Percentiles rank a stretch among this genome's conserved stretches.
phyloP scores from a whole-genome alignment of 2,113 vertebrate genomes.

The Crotophaga sulcirostris region DNA sequence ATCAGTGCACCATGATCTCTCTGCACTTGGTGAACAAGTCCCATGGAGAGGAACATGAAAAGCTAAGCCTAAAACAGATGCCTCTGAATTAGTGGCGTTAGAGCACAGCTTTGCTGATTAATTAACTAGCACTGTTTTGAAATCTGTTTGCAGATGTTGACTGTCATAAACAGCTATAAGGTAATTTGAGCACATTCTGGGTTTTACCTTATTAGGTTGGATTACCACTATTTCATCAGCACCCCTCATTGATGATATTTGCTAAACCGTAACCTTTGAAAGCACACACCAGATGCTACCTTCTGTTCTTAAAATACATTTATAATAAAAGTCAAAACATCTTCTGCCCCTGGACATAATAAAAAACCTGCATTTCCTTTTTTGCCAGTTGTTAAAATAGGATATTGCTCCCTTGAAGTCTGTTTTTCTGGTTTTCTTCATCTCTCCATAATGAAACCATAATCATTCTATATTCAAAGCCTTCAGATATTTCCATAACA shows the following conservation, averaged over 20 bases:
- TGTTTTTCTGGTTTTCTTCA: not conserved
- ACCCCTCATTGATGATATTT: not conserved
- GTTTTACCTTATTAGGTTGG: not conserved
- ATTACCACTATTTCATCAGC: not conserved
- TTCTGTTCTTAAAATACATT: conserved; percentile 1
- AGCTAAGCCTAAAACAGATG: not conserved
- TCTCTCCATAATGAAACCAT: not conserved
- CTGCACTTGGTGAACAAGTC: not conserved
- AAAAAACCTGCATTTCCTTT: not conserved
- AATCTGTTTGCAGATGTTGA: not conserved
- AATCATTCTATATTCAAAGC: not conserved
- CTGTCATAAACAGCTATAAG: not conserved
- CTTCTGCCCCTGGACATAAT: not conserved
- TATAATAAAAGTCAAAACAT: not conserved
- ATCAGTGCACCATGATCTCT: not conserved
- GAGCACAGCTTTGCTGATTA: not conserved
- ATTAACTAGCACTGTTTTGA: not conserved
- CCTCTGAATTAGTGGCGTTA: not conserved
- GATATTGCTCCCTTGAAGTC: not conserved
- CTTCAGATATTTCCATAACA: conserved; percentile 45
- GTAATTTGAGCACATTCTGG: not conserved
- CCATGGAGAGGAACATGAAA: not conserved
- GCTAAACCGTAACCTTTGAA: conserved; percentile 11
- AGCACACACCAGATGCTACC: not conserved
- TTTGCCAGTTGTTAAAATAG: not conserved